phyloP scores from a whole-genome alignment of 2,797 vertebrate species.

The Apodemus agrarius region DNA sequence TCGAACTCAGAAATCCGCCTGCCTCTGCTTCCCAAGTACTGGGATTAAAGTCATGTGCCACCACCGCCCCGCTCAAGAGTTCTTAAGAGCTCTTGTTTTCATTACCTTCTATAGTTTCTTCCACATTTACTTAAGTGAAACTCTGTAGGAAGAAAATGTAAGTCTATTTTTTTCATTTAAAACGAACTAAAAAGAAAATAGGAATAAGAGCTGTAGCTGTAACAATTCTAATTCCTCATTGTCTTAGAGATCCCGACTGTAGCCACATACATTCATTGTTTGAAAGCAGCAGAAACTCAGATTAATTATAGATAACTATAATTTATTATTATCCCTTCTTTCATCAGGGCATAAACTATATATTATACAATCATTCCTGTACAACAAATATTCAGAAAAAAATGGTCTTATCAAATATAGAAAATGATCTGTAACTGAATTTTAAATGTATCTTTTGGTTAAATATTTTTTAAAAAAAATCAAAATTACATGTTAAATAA shows the following conservation, averaged over 20 bases:
- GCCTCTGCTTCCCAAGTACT: no score
- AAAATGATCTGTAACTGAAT: not conserved
- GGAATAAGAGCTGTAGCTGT: not conserved
- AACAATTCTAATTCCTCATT: not conserved
- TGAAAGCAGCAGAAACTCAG: not conserved
- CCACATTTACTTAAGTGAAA: not conserved
- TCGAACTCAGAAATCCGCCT: no score
- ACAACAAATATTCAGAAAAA: not conserved
- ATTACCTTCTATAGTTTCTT: not conserved
- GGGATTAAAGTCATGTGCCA: no score
- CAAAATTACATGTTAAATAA: not conserved
- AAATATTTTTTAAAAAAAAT: constrained; percentile 27
- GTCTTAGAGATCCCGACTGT: not conserved
- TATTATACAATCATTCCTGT: not conserved
- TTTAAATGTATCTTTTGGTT: not conserved
- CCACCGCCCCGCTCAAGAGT: no score
- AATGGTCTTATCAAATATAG: constrained; percentile 3
- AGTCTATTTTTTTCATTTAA: not conserved
- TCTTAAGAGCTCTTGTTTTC: not conserved
- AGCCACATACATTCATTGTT: not conserved
- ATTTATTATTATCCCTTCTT: not conserved
- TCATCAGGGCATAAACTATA: not conserved
- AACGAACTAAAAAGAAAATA: not conserved
- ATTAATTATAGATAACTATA: not conserved
- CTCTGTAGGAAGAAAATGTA: not conserved